These are phyloP conservation scores for Tribolium freemani DNA, from an alignment of 2,888 invertebrate genomes.

Conservation along the genomic window DNA sequence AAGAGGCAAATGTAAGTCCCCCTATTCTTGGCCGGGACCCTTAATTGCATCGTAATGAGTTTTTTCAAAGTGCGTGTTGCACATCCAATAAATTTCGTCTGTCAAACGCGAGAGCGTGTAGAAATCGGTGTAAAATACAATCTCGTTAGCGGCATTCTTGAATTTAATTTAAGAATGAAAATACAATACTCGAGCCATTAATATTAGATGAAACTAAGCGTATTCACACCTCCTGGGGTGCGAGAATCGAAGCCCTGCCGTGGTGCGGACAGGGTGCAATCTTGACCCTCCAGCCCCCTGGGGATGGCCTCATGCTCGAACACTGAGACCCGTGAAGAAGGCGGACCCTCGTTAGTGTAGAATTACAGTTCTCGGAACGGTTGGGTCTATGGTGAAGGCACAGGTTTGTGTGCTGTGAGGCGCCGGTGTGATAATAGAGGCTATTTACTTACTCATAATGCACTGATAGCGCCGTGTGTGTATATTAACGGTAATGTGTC, in stretches of 20 bases:
- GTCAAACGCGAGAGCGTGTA: slow-evolving; percentile 29
- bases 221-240: slow-evolving; percentile 50
- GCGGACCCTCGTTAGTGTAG: slow-evolving; percentile 46
- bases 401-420: slow-evolving; percentile 33
- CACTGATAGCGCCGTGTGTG: slow-evolving; percentile 44
- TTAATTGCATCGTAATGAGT: slow-evolving; percentile 5
- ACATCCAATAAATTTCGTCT: slow-evolving; percentile 22
- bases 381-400: slow-evolving; percentile 10
- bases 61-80: slow-evolving; percentile 11
- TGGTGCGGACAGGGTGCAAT: slow-evolving; percentile 50
- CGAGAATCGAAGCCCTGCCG: slow-evolving; percentile 44
- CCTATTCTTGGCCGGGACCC: background rate
- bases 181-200: slow-evolving; percentile 33
- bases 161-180: slow-evolving; percentile 45
- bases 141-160: slow-evolving; percentile 38
- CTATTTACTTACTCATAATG: slow-evolving; percentile 48
- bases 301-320: slow-evolving; percentile 32
- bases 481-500: slow-evolving; percentile 46
- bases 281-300: slow-evolving; percentile 48
- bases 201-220: slow-evolving; percentile 44
- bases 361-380: slow-evolving; percentile 44
- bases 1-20: background rate
- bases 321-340: slow-evolving; percentile 39
- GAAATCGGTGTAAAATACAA: slow-evolving; percentile 28
- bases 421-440: slow-evolving; percentile 48